Conservation (phyloP, 2,113 vertebrate genomes). For the Microtus pennsylvanicus region DNA sequence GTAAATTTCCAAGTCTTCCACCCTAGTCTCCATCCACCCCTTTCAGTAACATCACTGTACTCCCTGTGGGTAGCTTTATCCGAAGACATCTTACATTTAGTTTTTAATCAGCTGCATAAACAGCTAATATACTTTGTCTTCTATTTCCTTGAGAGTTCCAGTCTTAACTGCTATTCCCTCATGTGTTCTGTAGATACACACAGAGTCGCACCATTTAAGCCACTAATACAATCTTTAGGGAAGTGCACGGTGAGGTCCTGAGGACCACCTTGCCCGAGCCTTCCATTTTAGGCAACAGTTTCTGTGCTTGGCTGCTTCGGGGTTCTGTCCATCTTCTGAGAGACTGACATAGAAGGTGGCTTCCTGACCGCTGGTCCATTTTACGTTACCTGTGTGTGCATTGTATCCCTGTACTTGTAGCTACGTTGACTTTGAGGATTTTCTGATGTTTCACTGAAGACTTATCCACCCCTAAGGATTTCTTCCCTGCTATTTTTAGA, state of each 20-base stretch:
- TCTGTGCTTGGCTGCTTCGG: not conserved
- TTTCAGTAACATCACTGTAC: slow-evolving; percentile 57
- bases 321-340: not conserved
- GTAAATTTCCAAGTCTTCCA: slow-evolving; percentile 75
- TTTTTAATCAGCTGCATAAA: not conserved
- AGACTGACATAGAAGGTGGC: not conserved
- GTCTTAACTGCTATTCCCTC: not conserved
- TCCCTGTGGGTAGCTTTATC: not conserved
- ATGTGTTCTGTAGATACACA: not conserved
- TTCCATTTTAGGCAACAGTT: not conserved
- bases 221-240: not conserved
- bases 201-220: not conserved
- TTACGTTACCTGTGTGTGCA: too few relatives aligned
- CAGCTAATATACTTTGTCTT: not conserved
- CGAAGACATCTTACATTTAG: not conserved
- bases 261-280: not conserved
- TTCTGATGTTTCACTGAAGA: not conserved
- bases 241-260: not conserved
- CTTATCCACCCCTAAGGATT: not conserved
- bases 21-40: slow-evolving; percentile 75
- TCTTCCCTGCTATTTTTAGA: not conserved
- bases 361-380: not conserved
- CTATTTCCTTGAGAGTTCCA: not conserved
- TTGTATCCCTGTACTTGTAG: not conserved
- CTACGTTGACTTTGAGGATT: not conserved